These are phyloP conservation scores for Cephus nigrinus DNA, from an alignment of 2,888 invertebrate species.

Conservation along the genomic window DNA sequence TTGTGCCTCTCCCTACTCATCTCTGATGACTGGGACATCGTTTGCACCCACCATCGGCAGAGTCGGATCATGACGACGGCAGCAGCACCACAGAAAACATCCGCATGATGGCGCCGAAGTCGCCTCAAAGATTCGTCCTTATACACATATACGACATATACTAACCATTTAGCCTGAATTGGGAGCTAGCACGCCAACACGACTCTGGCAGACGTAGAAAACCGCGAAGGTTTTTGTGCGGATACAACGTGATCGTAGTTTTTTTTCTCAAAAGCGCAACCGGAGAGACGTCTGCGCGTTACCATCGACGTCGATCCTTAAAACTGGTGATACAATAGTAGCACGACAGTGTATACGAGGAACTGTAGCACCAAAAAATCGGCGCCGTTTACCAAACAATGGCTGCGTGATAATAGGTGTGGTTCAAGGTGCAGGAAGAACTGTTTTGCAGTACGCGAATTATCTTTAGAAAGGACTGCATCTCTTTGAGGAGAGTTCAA, in stretches of 20 bases:
- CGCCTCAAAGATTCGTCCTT: neutral
- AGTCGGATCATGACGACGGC: neutral
- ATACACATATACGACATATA: neutral
- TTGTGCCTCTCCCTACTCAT: too few species aligned
- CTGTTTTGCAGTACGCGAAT: neutral
- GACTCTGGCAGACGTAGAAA: constrained; percentile 2
- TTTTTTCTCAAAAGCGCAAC: neutral
- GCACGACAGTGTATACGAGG: neutral
- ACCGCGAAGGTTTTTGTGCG: neutral
- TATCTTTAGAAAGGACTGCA: neutral
- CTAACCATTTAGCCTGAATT: neutral
- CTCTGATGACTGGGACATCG: neutral
- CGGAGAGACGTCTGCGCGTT: neutral
- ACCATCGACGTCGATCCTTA: neutral
- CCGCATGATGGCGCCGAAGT: neutral
- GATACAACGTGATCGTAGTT: neutral
- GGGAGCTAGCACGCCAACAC: constrained; percentile 1
- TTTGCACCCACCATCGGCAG: neutral
- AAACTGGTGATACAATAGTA: neutral
- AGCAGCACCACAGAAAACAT: neutral
- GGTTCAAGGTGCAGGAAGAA: constrained; percentile 16
- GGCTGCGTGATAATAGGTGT: constrained; percentile 20
- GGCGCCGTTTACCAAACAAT: constrained; percentile 12
- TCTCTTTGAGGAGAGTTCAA: neutral
- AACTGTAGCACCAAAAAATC: neutral